Evolutionary conservation across 2,888 invertebrate species (phyloP).

Genomic region (Actias luna): DNA sequence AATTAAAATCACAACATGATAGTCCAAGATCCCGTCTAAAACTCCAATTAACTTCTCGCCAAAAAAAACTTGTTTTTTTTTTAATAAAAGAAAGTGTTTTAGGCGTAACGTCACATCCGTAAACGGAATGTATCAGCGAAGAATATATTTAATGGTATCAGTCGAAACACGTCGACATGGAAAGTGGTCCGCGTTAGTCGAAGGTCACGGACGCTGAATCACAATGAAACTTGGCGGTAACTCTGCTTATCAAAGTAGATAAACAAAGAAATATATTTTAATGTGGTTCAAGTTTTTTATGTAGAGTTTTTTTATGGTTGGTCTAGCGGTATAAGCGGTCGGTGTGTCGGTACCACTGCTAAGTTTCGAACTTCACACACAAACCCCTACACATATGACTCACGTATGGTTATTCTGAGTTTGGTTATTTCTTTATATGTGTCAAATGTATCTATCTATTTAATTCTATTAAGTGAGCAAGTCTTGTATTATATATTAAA

Average conservation of each 20-base stretch:
- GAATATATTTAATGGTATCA: too few relatives aligned
- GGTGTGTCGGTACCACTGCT: too few relatives aligned
- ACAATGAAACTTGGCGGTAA: slow-evolving; percentile 40
- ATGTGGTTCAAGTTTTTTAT: neutral
- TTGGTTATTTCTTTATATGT: too few relatives aligned
- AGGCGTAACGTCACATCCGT: slow-evolving; percentile 33
- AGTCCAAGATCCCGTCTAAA: too few relatives aligned
- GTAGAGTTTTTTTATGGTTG: neutral
- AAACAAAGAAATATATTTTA: neutral
- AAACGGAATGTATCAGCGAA: slow-evolving; percentile 33
- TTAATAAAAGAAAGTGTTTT: slow-evolving; percentile 55
- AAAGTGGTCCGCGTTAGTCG: slow-evolving; percentile 52
- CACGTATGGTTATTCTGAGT: too few relatives aligned
- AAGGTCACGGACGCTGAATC: slow-evolving; percentile 65
- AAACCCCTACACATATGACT: too few relatives aligned
- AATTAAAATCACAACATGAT: neutral
- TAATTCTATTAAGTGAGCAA: too few relatives aligned
- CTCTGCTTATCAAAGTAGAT: neutral
- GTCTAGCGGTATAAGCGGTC: too few relatives aligned
- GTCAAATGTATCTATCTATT: too few relatives aligned
- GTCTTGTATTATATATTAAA: too few relatives aligned
- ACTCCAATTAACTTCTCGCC: neutral
- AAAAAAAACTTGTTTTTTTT: neutral
- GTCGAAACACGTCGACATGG: slow-evolving; percentile 54
- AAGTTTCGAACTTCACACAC: too few relatives aligned